Evolutionary conservation across 2,888 invertebrate species (phyloP).

Genomic region (Atethmia centrago): DNA sequence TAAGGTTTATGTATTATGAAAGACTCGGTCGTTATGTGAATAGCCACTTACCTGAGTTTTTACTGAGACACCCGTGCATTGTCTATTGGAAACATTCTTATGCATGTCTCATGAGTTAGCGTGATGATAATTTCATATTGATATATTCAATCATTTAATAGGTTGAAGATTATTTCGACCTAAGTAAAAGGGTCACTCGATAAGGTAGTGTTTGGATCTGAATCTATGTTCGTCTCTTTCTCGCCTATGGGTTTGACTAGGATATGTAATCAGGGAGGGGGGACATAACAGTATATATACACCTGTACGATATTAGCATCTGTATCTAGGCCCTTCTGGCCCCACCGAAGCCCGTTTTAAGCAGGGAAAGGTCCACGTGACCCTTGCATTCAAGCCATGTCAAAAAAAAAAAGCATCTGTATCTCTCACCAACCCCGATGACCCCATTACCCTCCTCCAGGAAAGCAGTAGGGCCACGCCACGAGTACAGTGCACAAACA

Average conservation of each 20-base stretch:
- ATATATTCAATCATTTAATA: constrained; percentile 63
- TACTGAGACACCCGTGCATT: constrained; percentile 72
- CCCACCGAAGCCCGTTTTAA: too few relatives aligned
- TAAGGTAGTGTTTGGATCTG: constrained; percentile 17
- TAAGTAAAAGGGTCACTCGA: constrained; percentile 50
- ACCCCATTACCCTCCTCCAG: too few relatives aligned
- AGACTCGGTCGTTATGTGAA: constrained; percentile 58
- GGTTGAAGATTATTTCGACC: constrained; percentile 59
- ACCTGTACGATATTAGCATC: neutral
- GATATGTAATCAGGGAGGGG: neutral
- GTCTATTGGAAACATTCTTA: constrained; percentile 74
- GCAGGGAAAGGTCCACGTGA: too few relatives aligned
- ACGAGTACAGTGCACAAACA: too few relatives aligned
- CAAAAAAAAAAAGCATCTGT: too few relatives aligned
- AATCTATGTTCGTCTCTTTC: constrained; percentile 28
- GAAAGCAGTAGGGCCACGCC: too few relatives aligned
- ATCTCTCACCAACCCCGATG: too few relatives aligned
- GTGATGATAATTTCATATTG: constrained; percentile 63
- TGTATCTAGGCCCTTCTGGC: too few relatives aligned
- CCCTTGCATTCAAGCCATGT: too few relatives aligned
- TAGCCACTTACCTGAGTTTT: constrained; percentile 76
- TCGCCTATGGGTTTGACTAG: neutral
- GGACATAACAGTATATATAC: neutral
- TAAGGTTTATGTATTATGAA: constrained; percentile 48
- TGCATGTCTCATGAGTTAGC: constrained; percentile 66